phyloP scores from a whole-genome alignment of 2,888 invertebrate species.

The Andrena bucephala region DNA sequence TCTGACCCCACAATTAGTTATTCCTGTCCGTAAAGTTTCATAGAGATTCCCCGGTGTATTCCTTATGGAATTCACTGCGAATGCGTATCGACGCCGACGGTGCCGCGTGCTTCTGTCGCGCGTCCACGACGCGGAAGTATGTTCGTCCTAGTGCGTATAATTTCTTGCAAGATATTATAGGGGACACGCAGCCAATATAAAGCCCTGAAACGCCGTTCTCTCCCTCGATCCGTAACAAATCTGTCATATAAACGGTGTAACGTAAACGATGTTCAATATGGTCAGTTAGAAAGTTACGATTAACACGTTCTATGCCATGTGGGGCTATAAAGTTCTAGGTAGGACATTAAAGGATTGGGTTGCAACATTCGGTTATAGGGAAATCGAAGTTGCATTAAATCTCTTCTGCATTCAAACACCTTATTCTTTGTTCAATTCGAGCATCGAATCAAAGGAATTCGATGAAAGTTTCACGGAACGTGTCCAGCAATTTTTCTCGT shows the following conservation, averaged over 20 bases:
- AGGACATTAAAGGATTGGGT: too few relatives aligned
- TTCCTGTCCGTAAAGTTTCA: constrained; percentile 65
- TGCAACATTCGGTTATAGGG: too few relatives aligned
- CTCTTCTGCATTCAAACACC: too few relatives aligned
- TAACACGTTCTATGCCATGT: too few relatives aligned
- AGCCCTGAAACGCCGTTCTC: background rate
- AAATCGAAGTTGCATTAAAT: too few relatives aligned
- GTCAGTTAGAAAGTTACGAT: too few relatives aligned
- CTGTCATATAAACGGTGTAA: background rate
- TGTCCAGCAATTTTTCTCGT: background rate
- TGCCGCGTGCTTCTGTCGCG: constrained; percentile 21
- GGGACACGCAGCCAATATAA: background rate
- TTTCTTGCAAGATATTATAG: background rate
- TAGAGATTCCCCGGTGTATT: constrained; percentile 56
- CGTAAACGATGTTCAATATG: background rate
- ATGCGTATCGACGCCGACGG: constrained; percentile 52
- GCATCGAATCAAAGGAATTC: too few relatives aligned
- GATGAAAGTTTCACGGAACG: too few relatives aligned
- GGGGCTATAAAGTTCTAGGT: too few relatives aligned
- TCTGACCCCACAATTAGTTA: constrained; percentile 74
- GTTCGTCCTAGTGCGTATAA: constrained; percentile 7
- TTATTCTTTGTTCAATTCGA: too few relatives aligned
- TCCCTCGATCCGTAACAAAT: background rate
- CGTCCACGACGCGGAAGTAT: constrained; percentile 14
- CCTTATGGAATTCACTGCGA: constrained; percentile 57